Evolutionary conservation across 2,797 vertebrate genomes (phyloP), one percentile per base, ranked within the genome.

Genomic region (Cyclopterus lumpus): DNA sequence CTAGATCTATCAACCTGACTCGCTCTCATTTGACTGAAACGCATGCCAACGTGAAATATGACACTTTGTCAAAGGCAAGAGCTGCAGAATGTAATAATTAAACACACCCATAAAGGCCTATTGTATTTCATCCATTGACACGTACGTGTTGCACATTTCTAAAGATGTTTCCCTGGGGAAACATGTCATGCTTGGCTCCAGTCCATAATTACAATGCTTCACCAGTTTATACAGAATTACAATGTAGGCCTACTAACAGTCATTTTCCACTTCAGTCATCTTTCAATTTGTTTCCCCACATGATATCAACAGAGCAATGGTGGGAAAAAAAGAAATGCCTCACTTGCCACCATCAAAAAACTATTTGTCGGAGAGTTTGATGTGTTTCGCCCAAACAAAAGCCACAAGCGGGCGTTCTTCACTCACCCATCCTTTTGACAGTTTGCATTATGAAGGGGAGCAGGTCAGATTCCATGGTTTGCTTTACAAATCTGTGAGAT

Each of bases 1-100:
- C 75, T 63, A 86, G 20, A 93, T 93, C 87, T 73, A 91, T 93
- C 91, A 93, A 84, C 71, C 84, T 85, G 87, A 83, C 90, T 80
- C 66, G 46, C 87, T 88, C 92, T 92, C 88, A 91, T 94, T 92
- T 92, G 89, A 92, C 91, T 89, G 90, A 90, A 92, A 90, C 59
- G 82, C 83, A 81, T 88, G 88, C 85, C 88, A 83, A 87, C 61
- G 40, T 91, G 87, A 93, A 93, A 90, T 92, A 92, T 90, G 88
- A 86, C 20, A 71, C 81, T 88, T 91, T 89, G 87, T 90, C 80
- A 86, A 88, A 91, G 74, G 82, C 84, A 77, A 59, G 73, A 74
- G 86, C 83, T 64, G 70, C 75, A 75, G 77, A 89, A 89, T 79
- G 75, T 86, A 86, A 91, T 91, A 90, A 92, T 93, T 92, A 92